phyloP scores from a whole-genome alignment of 2,113 vertebrate genomes.

The Amazona guildingii region DNA sequence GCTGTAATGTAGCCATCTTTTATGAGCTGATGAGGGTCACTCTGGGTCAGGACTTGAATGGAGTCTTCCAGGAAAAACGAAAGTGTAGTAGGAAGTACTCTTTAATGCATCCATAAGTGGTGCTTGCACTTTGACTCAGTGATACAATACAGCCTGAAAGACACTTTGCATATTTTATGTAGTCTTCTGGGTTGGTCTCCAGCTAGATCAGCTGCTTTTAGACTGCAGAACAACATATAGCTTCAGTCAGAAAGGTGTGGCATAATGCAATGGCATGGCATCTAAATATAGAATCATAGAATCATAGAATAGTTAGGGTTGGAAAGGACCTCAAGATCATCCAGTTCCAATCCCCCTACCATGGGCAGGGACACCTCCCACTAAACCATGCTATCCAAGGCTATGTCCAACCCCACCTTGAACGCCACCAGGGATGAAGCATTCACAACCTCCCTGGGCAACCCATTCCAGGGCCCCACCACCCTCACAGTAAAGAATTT shows the following conservation, averaged over 20 bases:
- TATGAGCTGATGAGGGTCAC: slow-evolving; percentile 8
- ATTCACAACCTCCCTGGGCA: no score
- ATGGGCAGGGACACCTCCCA: no score
- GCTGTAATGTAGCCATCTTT: background rate
- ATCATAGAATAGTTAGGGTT: no score
- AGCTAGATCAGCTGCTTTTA: background rate
- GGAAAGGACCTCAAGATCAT: no score
- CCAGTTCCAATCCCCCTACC: no score
- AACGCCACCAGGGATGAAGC: no score
- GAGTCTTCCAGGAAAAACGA: slow-evolving; percentile 20
- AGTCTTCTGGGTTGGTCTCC: background rate
- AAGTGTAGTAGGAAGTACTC: background rate
- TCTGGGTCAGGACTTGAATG: background rate
- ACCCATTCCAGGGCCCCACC: no score
- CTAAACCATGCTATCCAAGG: no score
- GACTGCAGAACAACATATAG: fast-evolving
- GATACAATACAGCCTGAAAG: background rate
- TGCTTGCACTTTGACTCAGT: slow-evolving; percentile 17
- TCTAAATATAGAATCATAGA: background rate
- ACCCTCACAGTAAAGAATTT: no score
- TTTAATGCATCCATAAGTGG: background rate
- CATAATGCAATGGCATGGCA: background rate
- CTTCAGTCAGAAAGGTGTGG: background rate
- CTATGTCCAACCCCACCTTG: no score
- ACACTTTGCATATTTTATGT: background rate